Evolutionary conservation across 2,113 vertebrate genomes (phyloP).

Genomic region (Sclerurus mexicanus): DNA sequence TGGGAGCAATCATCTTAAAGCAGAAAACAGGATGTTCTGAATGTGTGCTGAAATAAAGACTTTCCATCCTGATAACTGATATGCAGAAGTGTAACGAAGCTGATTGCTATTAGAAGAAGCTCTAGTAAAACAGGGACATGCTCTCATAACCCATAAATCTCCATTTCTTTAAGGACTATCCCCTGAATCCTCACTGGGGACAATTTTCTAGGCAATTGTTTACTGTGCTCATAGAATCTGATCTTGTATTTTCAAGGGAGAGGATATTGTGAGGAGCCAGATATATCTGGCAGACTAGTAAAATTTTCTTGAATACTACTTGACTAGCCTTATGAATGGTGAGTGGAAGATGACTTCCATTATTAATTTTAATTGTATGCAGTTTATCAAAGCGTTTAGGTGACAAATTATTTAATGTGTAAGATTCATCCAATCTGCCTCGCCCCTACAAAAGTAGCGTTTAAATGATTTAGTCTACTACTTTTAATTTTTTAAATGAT

Average conservation of each 20-base stretch:
- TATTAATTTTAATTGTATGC: neutral
- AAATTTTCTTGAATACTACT: neutral
- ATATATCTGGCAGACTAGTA: neutral
- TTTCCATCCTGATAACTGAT: neutral
- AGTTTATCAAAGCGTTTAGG: neutral
- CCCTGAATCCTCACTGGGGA: neutral
- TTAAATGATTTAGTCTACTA: neutral
- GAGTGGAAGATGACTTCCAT: neutral
- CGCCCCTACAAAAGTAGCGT: neutral
- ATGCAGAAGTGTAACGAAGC: neutral
- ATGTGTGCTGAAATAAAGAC: neutral
- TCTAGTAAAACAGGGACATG: neutral
- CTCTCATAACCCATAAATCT: neutral
- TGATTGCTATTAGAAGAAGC: neutral
- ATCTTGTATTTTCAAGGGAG: neutral
- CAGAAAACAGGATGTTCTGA: neutral
- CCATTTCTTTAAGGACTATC: neutral
- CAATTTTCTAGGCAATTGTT: neutral
- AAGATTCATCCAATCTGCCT: neutral
- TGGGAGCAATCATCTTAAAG: neutral
- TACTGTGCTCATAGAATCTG: neutral
- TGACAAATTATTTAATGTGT: neutral
- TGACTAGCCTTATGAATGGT: neutral
- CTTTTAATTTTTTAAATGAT: neutral
- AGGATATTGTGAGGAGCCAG: neutral